Percentiles rank a stretch among this genome's conserved stretches.
phyloP scores from a whole-genome alignment of 2,888 invertebrate genomes.

The Lingula anatina region DNA sequence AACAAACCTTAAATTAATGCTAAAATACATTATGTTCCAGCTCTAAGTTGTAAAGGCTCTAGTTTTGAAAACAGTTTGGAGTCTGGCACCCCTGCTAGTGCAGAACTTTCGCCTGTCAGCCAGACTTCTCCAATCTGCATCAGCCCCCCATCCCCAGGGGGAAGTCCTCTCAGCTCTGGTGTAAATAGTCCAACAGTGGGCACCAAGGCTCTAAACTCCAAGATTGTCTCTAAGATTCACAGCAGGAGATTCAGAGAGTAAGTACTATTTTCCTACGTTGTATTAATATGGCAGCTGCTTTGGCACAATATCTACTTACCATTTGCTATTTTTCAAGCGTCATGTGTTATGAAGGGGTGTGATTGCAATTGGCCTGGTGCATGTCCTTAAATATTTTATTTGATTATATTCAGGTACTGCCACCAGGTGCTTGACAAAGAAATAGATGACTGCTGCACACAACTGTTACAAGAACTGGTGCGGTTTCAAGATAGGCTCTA shows the following conservation, averaged over 20 bases:
- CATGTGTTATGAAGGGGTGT: too few relatives aligned
- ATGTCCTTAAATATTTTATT: too few relatives aligned
- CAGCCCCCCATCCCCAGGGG: slow-evolving; percentile 43
- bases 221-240: slow-evolving; percentile 47
- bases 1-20: too few relatives aligned
- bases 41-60: slow-evolving; percentile 30
- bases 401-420: slow-evolving; percentile 59
- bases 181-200: slow-evolving; percentile 43
- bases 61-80: slow-evolving; percentile 15
- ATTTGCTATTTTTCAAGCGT: neutral
- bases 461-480: slow-evolving; percentile 58
- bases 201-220: slow-evolving; percentile 22
- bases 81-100: slow-evolving; percentile 32
- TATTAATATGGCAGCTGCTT: neutral
- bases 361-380: too few relatives aligned
- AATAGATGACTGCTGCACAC: slow-evolving; percentile 55
- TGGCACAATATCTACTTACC: neutral
- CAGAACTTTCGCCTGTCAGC: slow-evolving; percentile 48
- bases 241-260: slow-evolving; percentile 53
- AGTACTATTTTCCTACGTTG: slow-evolving; percentile 19
- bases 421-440: slow-evolving; percentile 60
- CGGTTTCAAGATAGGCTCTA: slow-evolving; percentile 62
- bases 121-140: slow-evolving; percentile 49
- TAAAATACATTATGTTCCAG: slow-evolving; percentile 21
- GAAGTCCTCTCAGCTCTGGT: slow-evolving; percentile 39